phyloP scores from a whole-genome alignment of 2,797 vertebrate species.

The Pangasius mekongensis region DNA sequence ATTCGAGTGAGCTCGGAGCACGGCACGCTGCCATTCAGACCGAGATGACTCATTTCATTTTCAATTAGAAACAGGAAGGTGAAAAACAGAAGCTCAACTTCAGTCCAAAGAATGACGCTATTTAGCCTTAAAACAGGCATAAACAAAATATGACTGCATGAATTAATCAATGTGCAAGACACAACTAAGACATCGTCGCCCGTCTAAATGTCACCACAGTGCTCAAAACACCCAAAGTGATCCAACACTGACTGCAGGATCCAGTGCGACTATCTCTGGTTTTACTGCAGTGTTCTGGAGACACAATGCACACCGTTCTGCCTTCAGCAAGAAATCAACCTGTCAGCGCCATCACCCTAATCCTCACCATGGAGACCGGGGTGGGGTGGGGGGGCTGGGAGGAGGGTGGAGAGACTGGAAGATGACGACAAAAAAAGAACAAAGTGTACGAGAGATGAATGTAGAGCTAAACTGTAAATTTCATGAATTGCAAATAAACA shows the following conservation, averaged over 20 bases:
- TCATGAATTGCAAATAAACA: background rate
- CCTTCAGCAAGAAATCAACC: constrained; percentile 47
- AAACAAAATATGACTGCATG: background rate
- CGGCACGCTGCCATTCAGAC: constrained; percentile 4
- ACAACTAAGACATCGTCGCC: background rate
- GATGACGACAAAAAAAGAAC: constrained; percentile 53
- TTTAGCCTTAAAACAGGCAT: background rate
- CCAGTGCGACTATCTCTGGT: constrained; percentile 14
- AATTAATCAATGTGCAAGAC: background rate
- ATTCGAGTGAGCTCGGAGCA: background rate
- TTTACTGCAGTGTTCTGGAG: constrained; percentile 30
- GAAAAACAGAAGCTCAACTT: background rate
- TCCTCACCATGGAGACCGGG: constrained; percentile 53
- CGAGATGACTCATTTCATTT: constrained; percentile 16
- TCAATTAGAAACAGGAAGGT: constrained; percentile 2
- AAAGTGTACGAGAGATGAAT: constrained; percentile 42
- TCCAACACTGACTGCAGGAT: background rate
- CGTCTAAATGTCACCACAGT: background rate
- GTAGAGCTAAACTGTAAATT: constrained; percentile 21
- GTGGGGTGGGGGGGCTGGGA: constrained; percentile 37
- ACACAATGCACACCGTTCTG: constrained; percentile 19
- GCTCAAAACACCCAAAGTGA: background rate
- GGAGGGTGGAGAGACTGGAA: constrained; percentile 44
- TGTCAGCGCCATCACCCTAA: constrained; percentile 46
- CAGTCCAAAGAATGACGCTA: background rate